Conservation (phyloP, 2,113 vertebrate species). For the Euleptes europaea region DNA sequence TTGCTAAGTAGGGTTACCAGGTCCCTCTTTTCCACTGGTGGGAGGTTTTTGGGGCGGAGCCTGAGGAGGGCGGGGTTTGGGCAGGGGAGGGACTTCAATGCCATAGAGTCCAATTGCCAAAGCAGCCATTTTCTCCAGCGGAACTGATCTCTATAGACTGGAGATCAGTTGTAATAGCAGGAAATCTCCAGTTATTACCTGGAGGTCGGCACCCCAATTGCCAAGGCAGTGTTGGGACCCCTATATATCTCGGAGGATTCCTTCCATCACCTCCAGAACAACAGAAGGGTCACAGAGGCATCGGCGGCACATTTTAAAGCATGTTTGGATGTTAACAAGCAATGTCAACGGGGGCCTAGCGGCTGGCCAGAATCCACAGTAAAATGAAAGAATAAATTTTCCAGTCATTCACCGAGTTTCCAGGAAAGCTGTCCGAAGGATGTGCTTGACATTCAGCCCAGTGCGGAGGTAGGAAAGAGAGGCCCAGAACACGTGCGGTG, state of each 20-base stretch:
- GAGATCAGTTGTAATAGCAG: too few species aligned
- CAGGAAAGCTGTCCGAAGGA: not conserved
- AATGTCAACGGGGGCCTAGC: not conserved
- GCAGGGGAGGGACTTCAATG: too few species aligned
- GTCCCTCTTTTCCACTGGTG: too few species aligned
- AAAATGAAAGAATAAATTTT: not conserved
- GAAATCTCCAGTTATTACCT: too few species aligned
- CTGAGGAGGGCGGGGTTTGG: too few species aligned
- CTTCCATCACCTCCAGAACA: not conserved
- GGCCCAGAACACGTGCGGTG: not conserved
- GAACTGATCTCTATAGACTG: too few species aligned
- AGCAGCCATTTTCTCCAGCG: too few species aligned
- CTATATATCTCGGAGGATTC: not conserved
- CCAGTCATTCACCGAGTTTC: not conserved
- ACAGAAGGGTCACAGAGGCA: not conserved
- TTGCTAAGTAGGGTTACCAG: too few species aligned
- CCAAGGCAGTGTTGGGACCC: too few species aligned
- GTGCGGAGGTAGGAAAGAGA: not conserved
- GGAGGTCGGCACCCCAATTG: too few species aligned
- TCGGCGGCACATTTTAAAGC: not conserved
- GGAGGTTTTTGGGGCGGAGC: too few species aligned
- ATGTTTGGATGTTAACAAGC: not conserved
- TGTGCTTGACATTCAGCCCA: not conserved
- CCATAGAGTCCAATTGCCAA: too few species aligned
- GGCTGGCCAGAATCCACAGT: not conserved